Evolutionary conservation across 2,888 invertebrate species (phyloP).

Genomic region (Zaprionus lineosus): DNA sequence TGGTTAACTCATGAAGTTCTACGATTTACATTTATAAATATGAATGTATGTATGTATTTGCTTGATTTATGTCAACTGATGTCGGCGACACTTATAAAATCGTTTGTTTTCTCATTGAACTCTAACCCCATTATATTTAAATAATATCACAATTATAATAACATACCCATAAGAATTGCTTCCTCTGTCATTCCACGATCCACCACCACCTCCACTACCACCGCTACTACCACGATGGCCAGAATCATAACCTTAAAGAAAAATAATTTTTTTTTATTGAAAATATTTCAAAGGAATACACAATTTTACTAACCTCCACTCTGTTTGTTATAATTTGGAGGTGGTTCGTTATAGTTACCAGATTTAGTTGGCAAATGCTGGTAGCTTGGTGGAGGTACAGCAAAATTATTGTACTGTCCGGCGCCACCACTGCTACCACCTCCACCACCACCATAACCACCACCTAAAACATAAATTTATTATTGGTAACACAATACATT

Average conservation of each 20-base stretch:
- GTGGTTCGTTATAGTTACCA: constrained; percentile 81
- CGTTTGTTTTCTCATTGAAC: constrained; percentile 21
- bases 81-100: constrained; percentile 24
- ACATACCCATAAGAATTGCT: constrained; percentile 81
- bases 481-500: not conserved
- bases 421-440: constrained; percentile 62
- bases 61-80: not conserved
- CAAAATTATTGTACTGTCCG: constrained; percentile 81
- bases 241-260: constrained; percentile 78
- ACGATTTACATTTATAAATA: not conserved
- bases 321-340: constrained; percentile 79
- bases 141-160: constrained; percentile 39
- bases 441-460: constrained; percentile 61
- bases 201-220: constrained; percentile 70
- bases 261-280: constrained; percentile 16
- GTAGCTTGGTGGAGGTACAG: constrained; percentile 82
- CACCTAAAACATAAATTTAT: constrained; percentile 49
- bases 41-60: not conserved
- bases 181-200: constrained; percentile 73
- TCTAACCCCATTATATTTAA: constrained; percentile 17
- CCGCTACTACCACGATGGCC: constrained; percentile 72
- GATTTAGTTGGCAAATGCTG: constrained; percentile 79
- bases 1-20: too few relatives aligned
- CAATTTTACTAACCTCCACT: constrained; percentile 69
- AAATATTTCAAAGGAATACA: not conserved